Evolutionary conservation across 1,140 invertebrate species (phyloP).

Genomic region (Portunus trituberculatus): DNA sequence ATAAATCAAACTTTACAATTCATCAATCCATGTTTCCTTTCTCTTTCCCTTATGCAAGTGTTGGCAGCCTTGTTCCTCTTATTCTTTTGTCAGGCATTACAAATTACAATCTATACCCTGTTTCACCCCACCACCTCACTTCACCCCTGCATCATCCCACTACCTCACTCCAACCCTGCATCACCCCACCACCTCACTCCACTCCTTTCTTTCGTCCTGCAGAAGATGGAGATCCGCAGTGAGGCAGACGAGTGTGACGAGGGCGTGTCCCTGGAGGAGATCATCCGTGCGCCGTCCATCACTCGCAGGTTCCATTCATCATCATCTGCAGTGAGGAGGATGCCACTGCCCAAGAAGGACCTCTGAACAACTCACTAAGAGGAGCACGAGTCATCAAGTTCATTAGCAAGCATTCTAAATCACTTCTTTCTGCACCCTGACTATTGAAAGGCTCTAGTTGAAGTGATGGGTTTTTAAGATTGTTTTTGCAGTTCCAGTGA

Average conservation of each 20-base stretch:
- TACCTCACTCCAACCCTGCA: too few relatives aligned
- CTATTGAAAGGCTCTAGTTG: too few relatives aligned
- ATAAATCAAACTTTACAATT: too few relatives aligned
- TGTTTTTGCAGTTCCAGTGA: too few relatives aligned
- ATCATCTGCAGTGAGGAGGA: neutral
- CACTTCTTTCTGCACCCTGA: too few relatives aligned
- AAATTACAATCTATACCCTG: too few relatives aligned
- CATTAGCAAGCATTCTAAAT: too few relatives aligned
- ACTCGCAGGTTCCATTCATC: neutral
- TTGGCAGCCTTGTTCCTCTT: too few relatives aligned
- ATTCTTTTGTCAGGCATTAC: too few relatives aligned
- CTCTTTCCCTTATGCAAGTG: too few relatives aligned
- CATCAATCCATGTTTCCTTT: too few relatives aligned
- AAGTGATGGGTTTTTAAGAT: too few relatives aligned
- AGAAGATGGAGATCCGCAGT: slow-evolving; percentile 58
- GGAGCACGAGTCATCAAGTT: neutral
- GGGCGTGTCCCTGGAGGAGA: slow-evolving; percentile 38
- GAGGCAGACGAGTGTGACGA: slow-evolving; percentile 58
- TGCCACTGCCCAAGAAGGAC: neutral
- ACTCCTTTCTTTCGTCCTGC: neutral
- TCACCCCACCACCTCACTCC: neutral
- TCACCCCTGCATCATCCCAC: neutral
- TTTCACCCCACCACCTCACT: neutral
- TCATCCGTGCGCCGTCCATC: neutral
- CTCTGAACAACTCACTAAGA: neutral